phyloP scores from a whole-genome alignment of 2,888 invertebrate species.

The Epinotia brunnichana region DNA sequence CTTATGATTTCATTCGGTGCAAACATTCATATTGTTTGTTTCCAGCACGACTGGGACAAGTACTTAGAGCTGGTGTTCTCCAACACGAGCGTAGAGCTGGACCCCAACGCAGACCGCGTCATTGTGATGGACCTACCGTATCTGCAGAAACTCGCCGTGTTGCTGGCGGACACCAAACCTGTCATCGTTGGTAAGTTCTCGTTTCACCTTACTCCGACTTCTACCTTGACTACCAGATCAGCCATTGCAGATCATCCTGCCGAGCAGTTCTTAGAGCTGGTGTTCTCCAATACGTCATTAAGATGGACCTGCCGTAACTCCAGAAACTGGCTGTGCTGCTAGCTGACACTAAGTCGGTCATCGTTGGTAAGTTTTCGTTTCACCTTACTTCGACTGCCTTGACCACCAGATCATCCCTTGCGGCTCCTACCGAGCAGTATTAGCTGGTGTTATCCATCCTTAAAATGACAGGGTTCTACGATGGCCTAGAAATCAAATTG shows the following conservation, averaged over 20 bases:
- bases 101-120: slow-evolving; percentile 79
- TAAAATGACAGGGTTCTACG: too few species aligned
- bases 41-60: slow-evolving; percentile 86
- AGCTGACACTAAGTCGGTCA: slow-evolving; percentile 77
- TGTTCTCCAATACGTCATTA: slow-evolving; percentile 85
- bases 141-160: slow-evolving; percentile 83
- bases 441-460: too few species aligned
- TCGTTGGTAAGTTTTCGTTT: slow-evolving; percentile 77
- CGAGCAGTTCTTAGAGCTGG: slow-evolving; percentile 74
- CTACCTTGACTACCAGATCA: not conserved
- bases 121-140: slow-evolving; percentile 87
- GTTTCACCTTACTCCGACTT: not conserved
- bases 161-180: slow-evolving; percentile 81
- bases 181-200: slow-evolving; percentile 80
- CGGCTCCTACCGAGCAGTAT: too few species aligned
- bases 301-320: slow-evolving; percentile 83
- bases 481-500: too few species aligned
- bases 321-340: slow-evolving; percentile 84
- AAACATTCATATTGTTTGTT: not conserved
- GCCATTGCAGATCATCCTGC: not conserved
- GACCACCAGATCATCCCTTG: not conserved
- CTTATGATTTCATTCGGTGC: too few species aligned
- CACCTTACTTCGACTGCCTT: not conserved
- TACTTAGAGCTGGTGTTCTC: slow-evolving; percentile 84
- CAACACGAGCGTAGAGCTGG: slow-evolving; percentile 82